Evolutionary conservation across 2,888 invertebrate species (phyloP).

Genomic region (Lydus trimaculatus): DNA sequence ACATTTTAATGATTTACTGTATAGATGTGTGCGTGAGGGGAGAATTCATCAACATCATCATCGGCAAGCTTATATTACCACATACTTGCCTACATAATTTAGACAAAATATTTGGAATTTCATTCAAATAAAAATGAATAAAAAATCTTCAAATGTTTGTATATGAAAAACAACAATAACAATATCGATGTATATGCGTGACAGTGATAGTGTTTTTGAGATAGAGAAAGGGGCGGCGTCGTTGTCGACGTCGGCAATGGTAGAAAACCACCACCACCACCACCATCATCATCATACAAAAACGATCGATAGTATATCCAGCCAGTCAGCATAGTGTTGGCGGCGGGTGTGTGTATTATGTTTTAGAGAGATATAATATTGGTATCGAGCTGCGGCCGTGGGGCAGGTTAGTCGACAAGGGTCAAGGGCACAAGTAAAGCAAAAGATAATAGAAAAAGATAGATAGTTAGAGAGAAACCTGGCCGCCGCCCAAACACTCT

Average conservation of each 20-base stretch:
- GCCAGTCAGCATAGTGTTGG: conserved; percentile 20
- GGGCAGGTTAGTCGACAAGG: conserved; percentile 59
- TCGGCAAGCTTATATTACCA: too few species aligned
- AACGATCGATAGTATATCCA: not conserved
- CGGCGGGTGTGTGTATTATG: conserved; percentile 35
- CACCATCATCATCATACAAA: not conserved
- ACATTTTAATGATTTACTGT: conserved; percentile 3
- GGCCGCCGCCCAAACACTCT: conserved; percentile 55
- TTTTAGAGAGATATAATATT: too few species aligned
- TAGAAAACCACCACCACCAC: not conserved
- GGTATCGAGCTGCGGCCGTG: conserved; percentile 54
- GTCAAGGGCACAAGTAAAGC: conserved; percentile 54
- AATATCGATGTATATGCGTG: not conserved
- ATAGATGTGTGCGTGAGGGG: not conserved
- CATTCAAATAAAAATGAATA: not conserved
- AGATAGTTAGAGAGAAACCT: not conserved
- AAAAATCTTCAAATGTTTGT: not conserved
- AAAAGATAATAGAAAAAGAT: conserved; percentile 4
- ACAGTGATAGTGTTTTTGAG: not conserved
- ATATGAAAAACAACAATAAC: not conserved
- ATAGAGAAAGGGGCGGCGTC: conserved; percentile 1
- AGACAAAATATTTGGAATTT: not conserved
- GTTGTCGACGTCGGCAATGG: not conserved
- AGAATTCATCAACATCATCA: not conserved
- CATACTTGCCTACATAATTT: not conserved